Conservation (phyloP, 2,797 vertebrate species). For the Spinus olivaceus region DNA sequence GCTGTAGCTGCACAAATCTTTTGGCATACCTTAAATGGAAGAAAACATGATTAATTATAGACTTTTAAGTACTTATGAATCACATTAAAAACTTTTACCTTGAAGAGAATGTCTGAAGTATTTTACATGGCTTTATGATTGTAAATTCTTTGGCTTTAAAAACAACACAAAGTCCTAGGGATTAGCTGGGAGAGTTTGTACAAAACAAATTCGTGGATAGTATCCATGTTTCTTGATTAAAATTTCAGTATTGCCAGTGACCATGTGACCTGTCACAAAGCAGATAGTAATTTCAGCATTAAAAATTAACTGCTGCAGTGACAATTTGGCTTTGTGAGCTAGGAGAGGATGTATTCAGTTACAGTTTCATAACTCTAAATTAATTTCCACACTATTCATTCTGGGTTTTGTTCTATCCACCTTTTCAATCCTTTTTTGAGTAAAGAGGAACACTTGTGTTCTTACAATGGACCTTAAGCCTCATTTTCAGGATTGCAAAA, state of each 20-base stretch:
- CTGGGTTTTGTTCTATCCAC: not conserved
- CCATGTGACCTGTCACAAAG: not conserved
- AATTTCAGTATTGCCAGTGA: conserved; percentile 33
- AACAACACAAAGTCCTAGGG: not conserved
- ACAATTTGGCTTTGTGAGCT: not conserved
- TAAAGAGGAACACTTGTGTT: not conserved
- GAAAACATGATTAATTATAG: not conserved
- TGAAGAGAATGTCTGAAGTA: not conserved
- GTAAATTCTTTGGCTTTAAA: not conserved
- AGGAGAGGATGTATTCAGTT: not conserved
- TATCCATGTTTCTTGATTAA: conserved; percentile 26
- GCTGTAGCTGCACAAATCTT: not conserved
- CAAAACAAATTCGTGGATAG: not conserved
- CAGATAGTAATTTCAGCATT: conserved; percentile 34
- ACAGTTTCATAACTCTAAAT: not conserved
- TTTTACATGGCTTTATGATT: not conserved
- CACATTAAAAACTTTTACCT: not conserved
- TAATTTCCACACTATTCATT: not conserved
- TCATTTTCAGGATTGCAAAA: not conserved
- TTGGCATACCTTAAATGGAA: not conserved
- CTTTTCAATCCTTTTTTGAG: not conserved
- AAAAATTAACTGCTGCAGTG: not conserved
- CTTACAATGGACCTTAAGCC: not conserved
- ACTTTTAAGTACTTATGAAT: not conserved
- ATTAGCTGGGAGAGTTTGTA: not conserved